Conservation (phyloP, 2,113 vertebrate genomes). For the Thamnophis sirtalis region DNA sequence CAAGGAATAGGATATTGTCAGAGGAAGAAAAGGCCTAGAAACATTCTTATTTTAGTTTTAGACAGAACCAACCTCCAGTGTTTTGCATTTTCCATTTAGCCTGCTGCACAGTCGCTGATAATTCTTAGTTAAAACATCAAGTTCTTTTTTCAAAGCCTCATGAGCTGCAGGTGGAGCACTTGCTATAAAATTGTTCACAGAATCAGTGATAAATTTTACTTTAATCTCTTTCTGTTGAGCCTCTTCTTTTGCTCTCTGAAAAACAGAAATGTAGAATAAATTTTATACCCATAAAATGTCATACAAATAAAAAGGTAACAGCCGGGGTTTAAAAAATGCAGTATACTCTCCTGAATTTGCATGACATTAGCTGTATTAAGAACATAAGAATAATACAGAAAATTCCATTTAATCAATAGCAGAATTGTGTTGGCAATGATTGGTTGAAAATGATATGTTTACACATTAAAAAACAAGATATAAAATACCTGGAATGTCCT, state of each 20-base stretch:
- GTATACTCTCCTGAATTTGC: background rate
- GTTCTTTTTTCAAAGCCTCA: slow-evolving; percentile 89
- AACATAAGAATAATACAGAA: background rate
- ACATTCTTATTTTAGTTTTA: slow-evolving; percentile 28
- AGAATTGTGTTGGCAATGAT: background rate
- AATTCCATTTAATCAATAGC: background rate
- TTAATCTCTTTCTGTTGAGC: slow-evolving; percentile 92
- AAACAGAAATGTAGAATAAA: background rate
- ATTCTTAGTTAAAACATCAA: slow-evolving; percentile 83
- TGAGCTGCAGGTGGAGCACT: slow-evolving; percentile 89
- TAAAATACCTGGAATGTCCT: too few species aligned
- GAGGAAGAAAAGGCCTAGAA: background rate
- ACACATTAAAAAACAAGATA: too few species aligned
- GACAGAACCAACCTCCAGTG: slow-evolving; percentile 82
- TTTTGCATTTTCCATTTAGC: slow-evolving; percentile 94
- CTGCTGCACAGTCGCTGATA: slow-evolving; percentile 93
- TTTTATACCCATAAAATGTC: background rate
- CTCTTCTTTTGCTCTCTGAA: slow-evolving; percentile 92
- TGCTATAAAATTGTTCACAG: slow-evolving; percentile 88
- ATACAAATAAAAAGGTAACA: slow-evolving; percentile 12
- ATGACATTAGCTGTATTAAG: background rate
- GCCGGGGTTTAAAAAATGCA: background rate
- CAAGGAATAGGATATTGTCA: background rate
- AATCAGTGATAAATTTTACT: slow-evolving; percentile 91
- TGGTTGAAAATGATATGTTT: background rate